These are phyloP conservation scores for Avahi laniger DNA, from an alignment of 2,797 vertebrate species.

Conservation along the genomic window DNA sequence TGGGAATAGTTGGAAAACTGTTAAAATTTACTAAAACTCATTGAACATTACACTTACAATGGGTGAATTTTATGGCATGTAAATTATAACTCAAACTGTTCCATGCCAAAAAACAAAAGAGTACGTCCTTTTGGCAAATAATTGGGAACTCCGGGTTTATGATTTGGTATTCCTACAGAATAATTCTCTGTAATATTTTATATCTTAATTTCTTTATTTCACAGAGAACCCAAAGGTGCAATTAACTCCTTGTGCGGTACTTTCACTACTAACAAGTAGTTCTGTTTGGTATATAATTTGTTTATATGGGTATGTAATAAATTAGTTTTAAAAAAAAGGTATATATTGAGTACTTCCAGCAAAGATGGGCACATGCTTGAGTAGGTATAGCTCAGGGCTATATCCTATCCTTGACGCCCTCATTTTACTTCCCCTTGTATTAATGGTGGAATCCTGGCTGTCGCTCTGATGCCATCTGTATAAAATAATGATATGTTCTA, in stretches of 20 bases:
- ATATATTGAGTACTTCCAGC: background rate
- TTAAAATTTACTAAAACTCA: background rate
- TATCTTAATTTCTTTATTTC: slow-evolving; percentile 36
- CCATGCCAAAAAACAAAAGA: background rate
- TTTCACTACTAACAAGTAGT: background rate
- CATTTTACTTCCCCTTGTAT: background rate
- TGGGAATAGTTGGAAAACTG: background rate
- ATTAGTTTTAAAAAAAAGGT: background rate
- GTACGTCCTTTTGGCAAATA: background rate
- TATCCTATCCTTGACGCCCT: background rate
- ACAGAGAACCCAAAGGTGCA: background rate
- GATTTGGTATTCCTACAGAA: background rate
- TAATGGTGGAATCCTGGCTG: background rate
- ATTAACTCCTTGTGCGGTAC: background rate
- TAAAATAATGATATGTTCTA: slow-evolving; percentile 57
- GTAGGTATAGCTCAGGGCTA: background rate
- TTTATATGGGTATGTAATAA: background rate
- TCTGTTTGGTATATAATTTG: background rate
- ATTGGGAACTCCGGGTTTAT: background rate
- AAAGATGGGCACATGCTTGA: background rate
- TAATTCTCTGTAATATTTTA: slow-evolving; percentile 11
- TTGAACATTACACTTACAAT: background rate
- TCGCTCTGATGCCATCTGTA: background rate
- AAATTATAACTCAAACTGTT: slow-evolving; percentile 33
- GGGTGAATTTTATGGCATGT: background rate